Evolutionary conservation across 2,113 vertebrate species (phyloP).

Genomic region (Hepsetus odoe): DNA sequence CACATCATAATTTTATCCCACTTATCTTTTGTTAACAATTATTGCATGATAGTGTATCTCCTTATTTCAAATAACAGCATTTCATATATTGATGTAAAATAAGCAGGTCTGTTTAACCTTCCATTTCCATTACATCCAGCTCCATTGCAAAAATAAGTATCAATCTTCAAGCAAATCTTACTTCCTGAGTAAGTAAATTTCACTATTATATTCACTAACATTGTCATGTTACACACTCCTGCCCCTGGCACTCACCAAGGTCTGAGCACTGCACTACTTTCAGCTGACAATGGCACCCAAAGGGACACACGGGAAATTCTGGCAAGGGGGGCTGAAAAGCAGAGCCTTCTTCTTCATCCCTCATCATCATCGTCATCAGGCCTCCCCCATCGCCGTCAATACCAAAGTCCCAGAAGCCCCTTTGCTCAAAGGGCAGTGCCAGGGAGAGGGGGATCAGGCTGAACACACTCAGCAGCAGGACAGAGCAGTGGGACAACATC

Average conservation of each 20-base stretch:
- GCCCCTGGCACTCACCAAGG: constrained; percentile 75
- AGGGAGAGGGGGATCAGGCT: constrained; percentile 71
- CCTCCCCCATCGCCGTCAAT: constrained; percentile 74
- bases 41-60: no score
- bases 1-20: no score
- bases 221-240: no score
- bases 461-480: constrained; percentile 71
- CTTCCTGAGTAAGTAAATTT: no score
- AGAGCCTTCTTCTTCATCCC: constrained; percentile 83
- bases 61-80: no score
- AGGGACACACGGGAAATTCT: constrained; percentile 79
- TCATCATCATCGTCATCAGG: constrained; percentile 73
- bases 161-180: no score
- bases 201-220: no score
- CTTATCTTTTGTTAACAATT: no score
- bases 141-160: no score
- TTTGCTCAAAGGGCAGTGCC: constrained; percentile 87
- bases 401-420: constrained; percentile 88
- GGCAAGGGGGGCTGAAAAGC: constrained; percentile 55
- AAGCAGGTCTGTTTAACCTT: no score
- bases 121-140: no score
- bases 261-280: constrained; percentile 90
- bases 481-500: constrained; percentile 66
- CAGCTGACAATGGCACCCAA: constrained; percentile 87
- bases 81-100: no score